Percentiles rank a stretch among this genome's conserved stretches.
Conservation (phyloP, 2,113 vertebrate species). For the Tyrannus savana region DNA sequence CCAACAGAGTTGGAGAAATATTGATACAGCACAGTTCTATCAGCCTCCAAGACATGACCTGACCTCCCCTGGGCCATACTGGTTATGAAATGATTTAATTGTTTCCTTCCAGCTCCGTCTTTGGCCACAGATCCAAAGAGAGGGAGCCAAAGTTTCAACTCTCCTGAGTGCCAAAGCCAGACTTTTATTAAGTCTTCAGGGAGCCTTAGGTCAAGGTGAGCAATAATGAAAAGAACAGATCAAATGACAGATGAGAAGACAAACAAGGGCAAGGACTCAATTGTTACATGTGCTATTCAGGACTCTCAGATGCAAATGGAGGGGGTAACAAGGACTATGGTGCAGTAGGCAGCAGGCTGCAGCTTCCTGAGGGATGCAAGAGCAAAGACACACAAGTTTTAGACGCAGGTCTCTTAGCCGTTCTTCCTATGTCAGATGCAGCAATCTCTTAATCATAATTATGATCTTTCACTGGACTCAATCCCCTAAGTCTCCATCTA, state of each 20-base stretch:
- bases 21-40: background rate
- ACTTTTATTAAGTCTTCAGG: background rate
- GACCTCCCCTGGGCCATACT: background rate
- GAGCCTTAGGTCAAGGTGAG: background rate
- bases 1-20: background rate
- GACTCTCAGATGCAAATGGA: background rate
- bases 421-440: background rate
- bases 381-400: background rate
- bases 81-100: background rate
- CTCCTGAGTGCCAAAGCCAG: background rate
- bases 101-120: background rate
- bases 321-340: fast-evolving
- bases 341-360: background rate
- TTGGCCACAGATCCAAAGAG: background rate
- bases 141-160: background rate
- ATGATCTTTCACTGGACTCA: background rate
- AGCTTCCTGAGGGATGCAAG: background rate
- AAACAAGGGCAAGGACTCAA: background rate
- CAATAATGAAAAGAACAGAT: background rate
- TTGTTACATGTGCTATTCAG: background rate
- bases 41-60: background rate
- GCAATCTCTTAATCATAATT: background rate
- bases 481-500: background rate
- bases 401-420: background rate
- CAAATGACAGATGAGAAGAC: background rate